A percentile compares a stretch with the other conserved stretches of the same genome.
These are phyloP conservation scores for Leptobrachium leishanense DNA, from an alignment of 2,113 vertebrate genomes.

Conservation along the genomic window DNA sequence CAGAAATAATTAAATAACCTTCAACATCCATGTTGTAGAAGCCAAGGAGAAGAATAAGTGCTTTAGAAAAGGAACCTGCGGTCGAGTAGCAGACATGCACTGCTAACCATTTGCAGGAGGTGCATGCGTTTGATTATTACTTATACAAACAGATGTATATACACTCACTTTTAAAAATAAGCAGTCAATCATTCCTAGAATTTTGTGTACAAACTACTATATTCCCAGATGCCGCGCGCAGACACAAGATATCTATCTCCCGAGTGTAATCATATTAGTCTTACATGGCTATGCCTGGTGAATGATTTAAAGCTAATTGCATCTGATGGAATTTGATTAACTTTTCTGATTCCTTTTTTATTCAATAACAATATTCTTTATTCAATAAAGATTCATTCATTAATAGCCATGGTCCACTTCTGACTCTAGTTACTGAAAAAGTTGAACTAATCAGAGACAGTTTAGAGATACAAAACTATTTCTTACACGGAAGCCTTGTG, in stretches of 20 bases:
- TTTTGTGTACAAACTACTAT: neutral
- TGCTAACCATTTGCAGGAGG: too few relatives aligned
- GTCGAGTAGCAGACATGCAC: too few relatives aligned
- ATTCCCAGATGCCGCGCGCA: slow-evolving; percentile 12
- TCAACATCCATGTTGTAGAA: too few relatives aligned
- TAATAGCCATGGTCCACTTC: slow-evolving; percentile 56
- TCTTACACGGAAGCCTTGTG: neutral
- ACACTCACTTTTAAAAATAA: neutral
- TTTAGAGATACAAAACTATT: neutral
- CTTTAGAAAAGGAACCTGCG: too few relatives aligned
- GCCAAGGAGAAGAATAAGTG: too few relatives aligned
- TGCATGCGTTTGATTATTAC: neutral
- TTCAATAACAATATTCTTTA: slow-evolving; percentile 61
- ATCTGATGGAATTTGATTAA: slow-evolving; percentile 52
- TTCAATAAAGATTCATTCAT: slow-evolving; percentile 63
- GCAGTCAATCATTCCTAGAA: slow-evolving; percentile 8
- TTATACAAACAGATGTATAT: neutral
- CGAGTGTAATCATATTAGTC: slow-evolving; percentile 36
- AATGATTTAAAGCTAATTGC: slow-evolving; percentile 47
- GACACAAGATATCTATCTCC: slow-evolving; percentile 39
- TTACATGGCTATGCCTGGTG: slow-evolving; percentile 26
- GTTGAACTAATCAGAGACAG: slow-evolving; percentile 22
- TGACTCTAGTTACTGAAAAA: slow-evolving; percentile 18
- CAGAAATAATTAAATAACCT: too few relatives aligned
- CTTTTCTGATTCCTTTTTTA: slow-evolving; percentile 58